These are phyloP conservation scores for Acridotheres tristis DNA, from an alignment of 2,797 vertebrate genomes.

Conservation along the genomic window DNA sequence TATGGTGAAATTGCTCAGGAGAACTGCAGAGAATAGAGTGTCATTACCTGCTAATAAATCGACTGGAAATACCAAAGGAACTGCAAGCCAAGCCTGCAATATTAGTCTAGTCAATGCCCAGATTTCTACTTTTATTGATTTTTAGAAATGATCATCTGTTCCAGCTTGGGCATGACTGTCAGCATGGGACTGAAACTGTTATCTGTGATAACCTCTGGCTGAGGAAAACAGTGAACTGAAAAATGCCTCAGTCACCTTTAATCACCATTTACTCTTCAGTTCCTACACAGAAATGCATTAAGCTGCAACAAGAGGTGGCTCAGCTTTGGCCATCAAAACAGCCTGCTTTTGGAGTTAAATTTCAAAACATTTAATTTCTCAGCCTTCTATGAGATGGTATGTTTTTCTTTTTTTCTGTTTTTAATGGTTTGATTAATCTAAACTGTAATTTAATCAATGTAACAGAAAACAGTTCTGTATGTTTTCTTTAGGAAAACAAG, in stretches of 20 bases:
- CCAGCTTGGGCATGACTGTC: neutral
- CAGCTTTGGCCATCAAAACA: neutral
- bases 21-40: neutral
- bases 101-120: neutral
- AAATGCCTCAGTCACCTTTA: conserved; percentile 15
- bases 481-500: neutral
- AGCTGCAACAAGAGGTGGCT: neutral
- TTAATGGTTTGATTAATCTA: neutral
- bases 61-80: conserved; percentile 10
- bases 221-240: conserved; percentile 23
- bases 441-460: neutral
- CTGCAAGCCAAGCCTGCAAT: neutral
- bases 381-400: neutral
- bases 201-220: conserved; percentile 11
- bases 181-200: neutral
- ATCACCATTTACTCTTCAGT: conserved; percentile 10
- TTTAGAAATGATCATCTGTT: conserved; percentile 38
- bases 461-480: neutral
- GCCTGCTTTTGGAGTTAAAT: neutral
- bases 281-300: neutral
- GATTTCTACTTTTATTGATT: conserved; percentile 42
- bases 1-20: neutral
- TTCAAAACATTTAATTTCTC: neutral
- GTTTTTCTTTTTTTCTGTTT: neutral
- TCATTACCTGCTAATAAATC: conserved; percentile 22